Percentiles rank a stretch among this genome's conserved stretches.
Evolutionary conservation across 2,797 vertebrate species (phyloP).

Genomic region (Ceryle rudis): DNA sequence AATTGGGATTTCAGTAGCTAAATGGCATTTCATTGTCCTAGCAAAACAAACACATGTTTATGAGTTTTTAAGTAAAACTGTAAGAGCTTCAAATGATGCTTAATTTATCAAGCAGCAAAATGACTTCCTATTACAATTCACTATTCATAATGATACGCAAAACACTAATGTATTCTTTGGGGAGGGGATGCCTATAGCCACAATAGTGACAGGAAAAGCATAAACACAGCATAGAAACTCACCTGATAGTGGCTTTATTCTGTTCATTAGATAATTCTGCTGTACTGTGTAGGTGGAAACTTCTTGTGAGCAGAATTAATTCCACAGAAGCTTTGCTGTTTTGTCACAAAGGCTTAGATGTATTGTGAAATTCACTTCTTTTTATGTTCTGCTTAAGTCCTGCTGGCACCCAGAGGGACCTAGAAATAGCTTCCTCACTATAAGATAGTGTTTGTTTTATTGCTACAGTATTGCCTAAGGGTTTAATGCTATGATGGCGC

Average conservation of each 20-base stretch:
- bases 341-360: neutral
- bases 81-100: neutral
- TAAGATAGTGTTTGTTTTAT: slow-evolving; percentile 23
- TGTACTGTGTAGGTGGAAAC: neutral
- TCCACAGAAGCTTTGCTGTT: neutral
- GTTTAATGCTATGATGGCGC: neutral
- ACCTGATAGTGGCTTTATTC: neutral
- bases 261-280: neutral
- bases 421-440: neutral
- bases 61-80: slow-evolving; percentile 53
- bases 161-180: neutral
- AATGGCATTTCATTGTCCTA: slow-evolving; percentile 38
- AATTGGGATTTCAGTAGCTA: slow-evolving; percentile 56
- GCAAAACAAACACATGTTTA: slow-evolving; percentile 52
- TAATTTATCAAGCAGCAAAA: slow-evolving; percentile 5
- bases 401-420: slow-evolving; percentile 23
- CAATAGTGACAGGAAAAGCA: neutral
- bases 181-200: neutral
- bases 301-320: neutral
- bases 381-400: slow-evolving; percentile 19
- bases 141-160: neutral
- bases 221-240: neutral
- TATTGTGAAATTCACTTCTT: neutral
- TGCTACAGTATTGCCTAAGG: slow-evolving; percentile 10
- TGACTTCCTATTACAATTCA: neutral